Conservation (phyloP, 2,113 vertebrate species). For the Mandrillus leucophaeus region DNA sequence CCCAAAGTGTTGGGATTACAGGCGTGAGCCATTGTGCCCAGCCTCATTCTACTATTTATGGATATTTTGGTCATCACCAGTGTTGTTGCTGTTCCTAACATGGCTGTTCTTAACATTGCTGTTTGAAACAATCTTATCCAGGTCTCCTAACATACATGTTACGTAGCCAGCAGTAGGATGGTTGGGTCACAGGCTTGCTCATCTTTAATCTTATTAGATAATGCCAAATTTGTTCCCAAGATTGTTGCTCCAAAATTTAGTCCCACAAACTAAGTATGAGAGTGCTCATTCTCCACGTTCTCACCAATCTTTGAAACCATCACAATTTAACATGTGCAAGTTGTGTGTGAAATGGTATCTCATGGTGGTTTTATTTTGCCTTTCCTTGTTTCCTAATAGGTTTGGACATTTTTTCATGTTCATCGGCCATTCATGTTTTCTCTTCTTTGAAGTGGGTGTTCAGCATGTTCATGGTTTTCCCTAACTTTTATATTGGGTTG, state of each 20-base stretch:
- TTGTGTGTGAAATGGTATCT: not conserved
- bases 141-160: not conserved
- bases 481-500: not conserved
- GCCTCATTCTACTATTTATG: not conserved
- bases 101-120: not conserved
- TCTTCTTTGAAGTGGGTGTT: not conserved
- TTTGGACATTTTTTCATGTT: not conserved
- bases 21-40: no score
- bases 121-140: not conserved
- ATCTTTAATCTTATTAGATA: not conserved
- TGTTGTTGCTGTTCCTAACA: not conserved
- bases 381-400: not conserved
- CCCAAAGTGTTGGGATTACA: no score
- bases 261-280: not conserved
- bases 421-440: not conserved
- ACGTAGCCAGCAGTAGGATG: not conserved
- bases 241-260: not conserved
- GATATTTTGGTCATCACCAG: not conserved
- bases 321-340: not conserved
- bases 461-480: not conserved
- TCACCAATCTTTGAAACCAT: not conserved
- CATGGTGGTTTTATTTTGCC: not conserved
- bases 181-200: not conserved
- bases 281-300: not conserved
- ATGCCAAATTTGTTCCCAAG: not conserved